Base-by-base conservation (phyloP, 2,113 vertebrate genomes). In the Arothron firmamentum region DNA sequence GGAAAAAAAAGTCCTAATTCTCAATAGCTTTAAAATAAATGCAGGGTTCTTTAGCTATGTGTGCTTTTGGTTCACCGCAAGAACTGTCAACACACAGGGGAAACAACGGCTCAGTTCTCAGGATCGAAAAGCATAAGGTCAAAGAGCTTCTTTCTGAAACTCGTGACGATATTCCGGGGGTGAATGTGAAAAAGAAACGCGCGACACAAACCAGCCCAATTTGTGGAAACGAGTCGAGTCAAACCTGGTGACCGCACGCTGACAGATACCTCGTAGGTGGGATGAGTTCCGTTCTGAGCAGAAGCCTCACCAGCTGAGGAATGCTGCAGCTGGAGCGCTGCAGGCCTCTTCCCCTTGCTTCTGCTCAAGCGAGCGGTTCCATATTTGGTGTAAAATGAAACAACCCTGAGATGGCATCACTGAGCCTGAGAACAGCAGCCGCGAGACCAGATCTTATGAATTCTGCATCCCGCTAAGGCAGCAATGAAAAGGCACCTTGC, bases 201-300 rank as follows among this genome's bases (percentile, higher is more conserved):
- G 3, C 34, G 10, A 12, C 64, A 50, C 58, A 38, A 57, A 31
- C 17, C 18, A 77, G 45, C 6, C 13, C 3, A 13, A 47, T 53
- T 69, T 75, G 81, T 63, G 74, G 71, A 68, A 17, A 81, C 34
- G 65, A 74, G 69, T 38, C 72, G 41, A 70, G 66, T 78, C 73
- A 77, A 52, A 77, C 28, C 65, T 65, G 74, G 76, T 70, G 70
- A 41, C 34, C 72, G 43, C 8, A 14, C 41, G 19, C 5, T 38
- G 67, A 72, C 41, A 45, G 62, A 80, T 67, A 72, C 25, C 16
- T 70, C 14, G 65, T 83, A 65, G 78, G 80, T 72, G 72, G 63
- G 43, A 68, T 49, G 67, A 52, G 60, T 46, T 68, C 50, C 70
- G 38, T 52, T 62, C 18, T 65, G 54, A 70, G 51, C 52, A n/a